These are phyloP conservation scores for Cavia porcellus DNA, from an alignment of 2,113 vertebrate genomes.

Conservation along the genomic window DNA sequence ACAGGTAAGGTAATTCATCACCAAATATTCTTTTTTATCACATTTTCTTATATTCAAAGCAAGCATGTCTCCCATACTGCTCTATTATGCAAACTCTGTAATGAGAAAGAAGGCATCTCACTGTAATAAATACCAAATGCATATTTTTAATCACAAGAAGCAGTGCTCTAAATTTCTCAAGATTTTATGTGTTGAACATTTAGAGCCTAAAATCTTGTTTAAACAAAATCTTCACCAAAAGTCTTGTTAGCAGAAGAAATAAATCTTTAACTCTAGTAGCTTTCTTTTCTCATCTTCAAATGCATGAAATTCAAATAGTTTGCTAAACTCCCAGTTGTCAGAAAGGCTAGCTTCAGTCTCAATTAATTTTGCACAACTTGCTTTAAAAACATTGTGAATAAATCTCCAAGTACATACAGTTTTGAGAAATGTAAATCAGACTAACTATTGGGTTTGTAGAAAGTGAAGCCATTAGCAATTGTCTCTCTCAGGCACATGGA, in stretches of 20 bases:
- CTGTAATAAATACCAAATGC: not conserved
- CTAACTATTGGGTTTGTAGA: not conserved
- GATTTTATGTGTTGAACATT: not conserved
- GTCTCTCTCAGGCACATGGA: not conserved
- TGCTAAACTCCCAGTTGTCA: not conserved
- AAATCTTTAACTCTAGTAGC: not conserved
- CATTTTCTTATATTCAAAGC: slow-evolving; percentile 34
- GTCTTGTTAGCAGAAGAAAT: slow-evolving; percentile 17
- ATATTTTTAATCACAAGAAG: not conserved
- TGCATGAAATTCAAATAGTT: slow-evolving; percentile 48
- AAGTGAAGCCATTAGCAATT: not conserved
- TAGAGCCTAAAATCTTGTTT: not conserved
- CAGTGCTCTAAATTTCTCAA: slow-evolving; percentile 20
- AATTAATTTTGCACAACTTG: not conserved
- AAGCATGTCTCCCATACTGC: slow-evolving; percentile 42
- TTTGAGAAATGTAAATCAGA: slow-evolving; percentile 26
- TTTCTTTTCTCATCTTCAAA: slow-evolving; percentile 15
- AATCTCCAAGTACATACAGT: not conserved
- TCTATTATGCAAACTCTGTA: not conserved
- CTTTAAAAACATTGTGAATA: slow-evolving; percentile 34
- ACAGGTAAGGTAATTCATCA: not conserved
- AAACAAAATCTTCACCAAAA: slow-evolving; percentile 35
- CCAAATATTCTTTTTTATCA: slow-evolving; percentile 36
- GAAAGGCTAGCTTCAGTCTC: not conserved
- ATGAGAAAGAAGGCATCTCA: not conserved